phyloP scores from a whole-genome alignment of 2,888 invertebrate genomes.

The Rhingia campestris region DNA sequence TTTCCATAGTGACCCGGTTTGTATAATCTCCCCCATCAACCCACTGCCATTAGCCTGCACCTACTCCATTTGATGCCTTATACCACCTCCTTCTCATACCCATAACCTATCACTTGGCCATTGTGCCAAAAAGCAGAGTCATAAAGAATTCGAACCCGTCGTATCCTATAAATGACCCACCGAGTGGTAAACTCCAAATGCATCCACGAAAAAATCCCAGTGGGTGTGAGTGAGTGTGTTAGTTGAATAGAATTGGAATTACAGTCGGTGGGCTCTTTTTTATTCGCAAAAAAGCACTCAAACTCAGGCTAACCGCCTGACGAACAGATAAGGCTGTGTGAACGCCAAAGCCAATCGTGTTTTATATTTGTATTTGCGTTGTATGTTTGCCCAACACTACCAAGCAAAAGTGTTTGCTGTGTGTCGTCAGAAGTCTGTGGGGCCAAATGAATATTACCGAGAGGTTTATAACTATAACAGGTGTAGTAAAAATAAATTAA shows the following conservation, averaged over 20 bases:
- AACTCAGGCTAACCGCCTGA: constrained; percentile 1
- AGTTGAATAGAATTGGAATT: constrained; percentile 15
- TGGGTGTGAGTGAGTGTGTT: not conserved
- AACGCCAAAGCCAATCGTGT: not conserved
- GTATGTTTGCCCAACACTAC: constrained; percentile 1
- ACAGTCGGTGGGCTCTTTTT: not conserved
- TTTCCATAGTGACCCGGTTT: constrained; percentile 47
- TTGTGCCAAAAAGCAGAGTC: constrained; percentile 42
- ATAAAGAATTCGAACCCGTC: constrained; percentile 5
- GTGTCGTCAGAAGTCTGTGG: constrained; percentile 32
- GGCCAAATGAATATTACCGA: constrained; percentile 2
- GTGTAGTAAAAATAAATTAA: too few relatives aligned
- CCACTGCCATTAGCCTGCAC: not conserved
- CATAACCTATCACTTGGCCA: constrained; percentile 16
- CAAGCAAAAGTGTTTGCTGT: constrained; percentile 9
- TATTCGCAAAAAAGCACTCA: constrained; percentile 6
- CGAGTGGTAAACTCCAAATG: constrained; percentile 4
- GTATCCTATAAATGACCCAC: constrained; percentile 21
- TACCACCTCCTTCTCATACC: too few relatives aligned
- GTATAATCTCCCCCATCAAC: not conserved
- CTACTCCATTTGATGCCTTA: constrained; percentile 10
- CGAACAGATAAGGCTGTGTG: not conserved
- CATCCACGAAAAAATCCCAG: constrained; percentile 3
- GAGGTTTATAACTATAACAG: too few relatives aligned
- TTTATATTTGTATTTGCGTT: not conserved